A percentile compares a stretch with the other conserved stretches of the same genome.
Evolutionary conservation across 2,888 invertebrate species (phyloP).

Genomic region (Hermaeophaga mercurialis): DNA sequence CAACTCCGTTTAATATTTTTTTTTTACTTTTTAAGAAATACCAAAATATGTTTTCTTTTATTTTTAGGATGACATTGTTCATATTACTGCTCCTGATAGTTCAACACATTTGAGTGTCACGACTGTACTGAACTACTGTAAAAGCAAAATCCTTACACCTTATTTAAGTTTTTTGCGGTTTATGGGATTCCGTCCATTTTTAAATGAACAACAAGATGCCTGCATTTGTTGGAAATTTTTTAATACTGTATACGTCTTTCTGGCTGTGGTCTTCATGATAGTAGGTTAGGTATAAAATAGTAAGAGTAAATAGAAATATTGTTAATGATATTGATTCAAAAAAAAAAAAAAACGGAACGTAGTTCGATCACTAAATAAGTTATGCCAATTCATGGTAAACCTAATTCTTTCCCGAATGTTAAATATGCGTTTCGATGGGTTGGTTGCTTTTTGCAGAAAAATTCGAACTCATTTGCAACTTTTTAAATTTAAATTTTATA

Average conservation of each 20-base stretch:
- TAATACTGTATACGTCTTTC: constrained; percentile 70
- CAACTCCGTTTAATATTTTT: too few relatives aligned
- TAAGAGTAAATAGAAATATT: too few relatives aligned
- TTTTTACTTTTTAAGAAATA: too few relatives aligned
- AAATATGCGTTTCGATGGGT: too few relatives aligned
- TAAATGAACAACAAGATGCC: constrained; percentile 66
- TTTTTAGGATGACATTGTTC: constrained; percentile 69
- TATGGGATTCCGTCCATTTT: constrained; percentile 75
- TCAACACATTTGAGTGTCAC: constrained; percentile 72
- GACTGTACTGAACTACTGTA: constrained; percentile 79
- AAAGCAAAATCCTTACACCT: constrained; percentile 78
- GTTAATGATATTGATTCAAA: too few relatives aligned
- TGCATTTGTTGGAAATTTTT: constrained; percentile 66
- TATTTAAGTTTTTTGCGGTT: constrained; percentile 75
- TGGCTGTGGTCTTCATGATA: constrained; percentile 29
- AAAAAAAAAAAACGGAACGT: too few relatives aligned
- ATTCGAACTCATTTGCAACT: too few relatives aligned
- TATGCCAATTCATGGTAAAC: too few relatives aligned
- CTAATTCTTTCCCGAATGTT: too few relatives aligned
- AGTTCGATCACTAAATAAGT: too few relatives aligned
- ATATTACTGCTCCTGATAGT: constrained; percentile 61
- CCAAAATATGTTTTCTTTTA: constrained; percentile 5
- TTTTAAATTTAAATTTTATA: too few relatives aligned
- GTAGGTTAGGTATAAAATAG: constrained; percentile 11
- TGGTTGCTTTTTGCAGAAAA: too few relatives aligned